Base-by-base conservation (phyloP, 2,888 invertebrate species). In the Molorchus minor region DNA sequence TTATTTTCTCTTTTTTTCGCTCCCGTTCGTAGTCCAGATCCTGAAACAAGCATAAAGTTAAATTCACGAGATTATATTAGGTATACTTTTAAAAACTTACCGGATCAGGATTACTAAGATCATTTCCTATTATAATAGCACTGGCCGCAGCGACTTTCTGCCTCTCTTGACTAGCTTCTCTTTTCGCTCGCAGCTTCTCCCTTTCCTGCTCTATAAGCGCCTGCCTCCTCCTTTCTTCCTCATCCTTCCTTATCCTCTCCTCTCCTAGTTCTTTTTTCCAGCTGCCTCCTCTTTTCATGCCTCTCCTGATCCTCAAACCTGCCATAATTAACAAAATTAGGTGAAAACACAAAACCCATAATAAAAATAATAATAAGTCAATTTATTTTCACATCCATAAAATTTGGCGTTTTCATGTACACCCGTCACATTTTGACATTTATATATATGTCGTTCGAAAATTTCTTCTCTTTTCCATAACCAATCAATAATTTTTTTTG, bases 21-120 rank as follows among this genome's bases (percentile, higher is more conserved):
- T 94, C 94, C 92, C 96, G 94, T 81, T 96, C 95, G 70, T 94
- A 92, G 54, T 93, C 87, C 4, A 90, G 88, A 75, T 88, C 90
- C 94, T 94, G 46, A 13, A 78, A 20, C 75, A 74, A 55, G n/a
- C n/a, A n/a, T n/a, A n/a, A n/a, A n/a, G n/a, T n/a, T n/a, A n/a
- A n/a, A 17, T 56, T 29, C 17, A 15, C 40, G 15, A 12, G 8
- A 40, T 15, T 8, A n/a, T 49, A 0, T n/a, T 41, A n/a, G n/a
- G n/a, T n/a, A n/a, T n/a, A n/a, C n/a, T n/a, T n/a, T n/a, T n/a
- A n/a, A 13, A 20, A 47, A 80, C 84, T 83, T 80, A 89, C 89
- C 40, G 88, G 88, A 83, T 90, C 88, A 35, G 86, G 84, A 79
- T 87, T 87, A 45, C 84, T 80, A 41, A 87, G 78, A 72, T 90